Conservation (phyloP, 2,797 vertebrate species). For the Pelobates cultripes region DNA sequence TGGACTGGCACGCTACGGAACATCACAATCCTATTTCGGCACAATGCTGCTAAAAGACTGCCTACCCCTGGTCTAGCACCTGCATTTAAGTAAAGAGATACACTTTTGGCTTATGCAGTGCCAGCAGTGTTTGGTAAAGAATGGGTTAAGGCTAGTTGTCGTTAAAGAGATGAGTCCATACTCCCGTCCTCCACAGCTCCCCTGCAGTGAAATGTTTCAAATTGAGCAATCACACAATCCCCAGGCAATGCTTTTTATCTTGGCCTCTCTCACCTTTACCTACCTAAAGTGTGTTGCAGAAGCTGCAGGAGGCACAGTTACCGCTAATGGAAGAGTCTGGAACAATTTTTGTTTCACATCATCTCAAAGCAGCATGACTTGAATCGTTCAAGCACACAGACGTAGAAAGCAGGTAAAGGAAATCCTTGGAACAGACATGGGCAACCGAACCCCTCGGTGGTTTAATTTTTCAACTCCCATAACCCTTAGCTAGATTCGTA, state of each 20-base stretch:
- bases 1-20: too few relatives aligned
- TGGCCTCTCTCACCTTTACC: slow-evolving; percentile 54
- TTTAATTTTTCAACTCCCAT: background rate
- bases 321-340: slow-evolving; percentile 54
- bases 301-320: slow-evolving; percentile 52
- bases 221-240: slow-evolving; percentile 56
- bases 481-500: background rate
- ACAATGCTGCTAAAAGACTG: too few relatives aligned
- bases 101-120: background rate
- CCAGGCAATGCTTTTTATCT: slow-evolving; percentile 56
- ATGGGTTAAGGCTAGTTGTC: slow-evolving; percentile 30
- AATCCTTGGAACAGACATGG: background rate
- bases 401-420: slow-evolving; percentile 9
- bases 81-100: too few relatives aligned
- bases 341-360: slow-evolving; percentile 45
- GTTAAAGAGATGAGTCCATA: slow-evolving; percentile 37
- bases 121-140: background rate
- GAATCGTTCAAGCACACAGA: slow-evolving; percentile 10
- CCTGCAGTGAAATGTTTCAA: slow-evolving; percentile 53
- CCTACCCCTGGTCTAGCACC: too few relatives aligned
- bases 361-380: slow-evolving; percentile 40
- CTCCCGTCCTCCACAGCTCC: slow-evolving; percentile 12
- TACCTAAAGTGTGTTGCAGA: slow-evolving; percentile 53
- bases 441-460: background rate
- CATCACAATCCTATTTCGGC: too few relatives aligned